These are phyloP conservation scores for Leistus spinibarbis DNA, from an alignment of 2,888 invertebrate genomes.

Conservation along the genomic window DNA sequence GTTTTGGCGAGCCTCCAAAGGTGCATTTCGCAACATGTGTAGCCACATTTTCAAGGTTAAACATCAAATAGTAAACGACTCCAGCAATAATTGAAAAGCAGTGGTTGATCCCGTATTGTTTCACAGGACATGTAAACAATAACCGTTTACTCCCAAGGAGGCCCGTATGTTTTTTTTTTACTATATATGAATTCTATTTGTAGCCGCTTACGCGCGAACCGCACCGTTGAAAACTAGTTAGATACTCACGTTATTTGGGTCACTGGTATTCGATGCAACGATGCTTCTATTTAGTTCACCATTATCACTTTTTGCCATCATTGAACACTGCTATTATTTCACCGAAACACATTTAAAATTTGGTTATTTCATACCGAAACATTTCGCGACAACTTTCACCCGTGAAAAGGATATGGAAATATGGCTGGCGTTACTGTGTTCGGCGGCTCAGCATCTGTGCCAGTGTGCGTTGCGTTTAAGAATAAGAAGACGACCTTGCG, in stretches of 20 bases:
- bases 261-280: conserved; percentile 22
- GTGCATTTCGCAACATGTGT: conserved; percentile 35
- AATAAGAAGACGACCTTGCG: background rate
- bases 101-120: background rate
- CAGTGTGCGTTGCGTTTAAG: background rate
- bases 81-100: background rate
- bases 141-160: conserved; percentile 20
- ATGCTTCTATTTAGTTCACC: conserved; percentile 42
- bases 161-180: conserved; percentile 24
- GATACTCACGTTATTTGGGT: conserved; percentile 40
- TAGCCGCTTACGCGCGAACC: conserved; percentile 36
- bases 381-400: conserved; percentile 56
- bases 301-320: conserved; percentile 53
- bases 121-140: conserved; percentile 17
- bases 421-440: conserved; percentile 51
- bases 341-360: conserved; percentile 47
- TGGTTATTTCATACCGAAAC: conserved; percentile 50
- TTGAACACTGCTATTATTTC: conserved; percentile 47
- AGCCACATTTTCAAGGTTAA: conserved; percentile 34
- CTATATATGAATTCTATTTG: conserved; percentile 29
- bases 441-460: background rate
- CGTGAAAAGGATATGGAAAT: conserved; percentile 56
- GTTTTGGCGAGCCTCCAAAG: conserved; percentile 32
- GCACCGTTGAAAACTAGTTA: conserved; percentile 16
- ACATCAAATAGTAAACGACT: conserved; percentile 18